A percentile compares a stretch with the other conserved stretches of the same genome.
Evolutionary conservation across 2,113 vertebrate genomes (phyloP).

Genomic region (Ginglymostoma cirratum): DNA sequence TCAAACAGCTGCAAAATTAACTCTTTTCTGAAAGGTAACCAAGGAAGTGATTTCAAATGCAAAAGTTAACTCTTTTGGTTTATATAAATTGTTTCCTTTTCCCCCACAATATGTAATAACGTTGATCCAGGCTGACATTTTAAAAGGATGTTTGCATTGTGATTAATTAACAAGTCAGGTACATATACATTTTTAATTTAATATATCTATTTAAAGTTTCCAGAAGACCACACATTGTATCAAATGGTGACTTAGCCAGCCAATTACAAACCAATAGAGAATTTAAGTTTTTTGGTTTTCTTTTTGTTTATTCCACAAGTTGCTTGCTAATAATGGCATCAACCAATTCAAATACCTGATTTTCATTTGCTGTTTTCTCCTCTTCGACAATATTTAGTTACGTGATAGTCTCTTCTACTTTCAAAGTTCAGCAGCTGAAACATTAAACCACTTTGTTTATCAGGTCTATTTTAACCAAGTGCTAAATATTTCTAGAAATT

Average conservation of each 20-base stretch:
- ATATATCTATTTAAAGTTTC: background rate
- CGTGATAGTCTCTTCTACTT: no score
- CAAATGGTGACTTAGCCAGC: background rate
- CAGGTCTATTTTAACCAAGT: background rate
- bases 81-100: background rate
- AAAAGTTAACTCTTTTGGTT: background rate
- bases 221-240: background rate
- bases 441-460: background rate
- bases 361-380: background rate
- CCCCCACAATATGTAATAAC: background rate
- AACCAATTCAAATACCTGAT: background rate
- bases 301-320: background rate
- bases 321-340: background rate
- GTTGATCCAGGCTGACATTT: background rate
- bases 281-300: background rate
- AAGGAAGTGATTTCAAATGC: background rate
- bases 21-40: background rate
- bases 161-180: background rate
- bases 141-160: background rate
- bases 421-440: background rate
- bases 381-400: background rate
- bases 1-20: background rate
- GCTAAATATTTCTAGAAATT: background rate
- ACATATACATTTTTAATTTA: background rate
- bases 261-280: background rate